Conservation (phyloP, 2,113 vertebrate genomes). For the Micronisus gabar region DNA sequence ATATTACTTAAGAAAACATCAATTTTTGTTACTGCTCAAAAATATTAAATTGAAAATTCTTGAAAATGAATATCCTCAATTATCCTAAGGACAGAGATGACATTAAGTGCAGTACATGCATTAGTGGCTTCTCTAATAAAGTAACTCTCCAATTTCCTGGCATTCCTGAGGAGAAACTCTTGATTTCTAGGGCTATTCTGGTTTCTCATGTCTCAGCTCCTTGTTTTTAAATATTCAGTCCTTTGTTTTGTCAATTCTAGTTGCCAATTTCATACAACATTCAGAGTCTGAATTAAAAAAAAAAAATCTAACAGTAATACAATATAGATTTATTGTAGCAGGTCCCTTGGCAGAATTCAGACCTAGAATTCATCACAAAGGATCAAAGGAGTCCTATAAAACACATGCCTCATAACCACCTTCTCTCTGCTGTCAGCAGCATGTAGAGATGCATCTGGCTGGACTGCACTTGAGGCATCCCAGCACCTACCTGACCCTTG, state of each 20-base stretch:
- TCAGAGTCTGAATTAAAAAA: neutral
- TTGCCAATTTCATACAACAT: neutral
- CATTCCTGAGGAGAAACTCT: neutral
- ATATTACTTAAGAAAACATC: neutral
- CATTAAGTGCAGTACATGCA: neutral
- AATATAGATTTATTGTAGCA: neutral
- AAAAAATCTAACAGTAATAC: neutral
- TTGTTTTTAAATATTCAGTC: neutral
- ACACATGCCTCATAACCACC: rapidly evolving
- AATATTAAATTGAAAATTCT: neutral
- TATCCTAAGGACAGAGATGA: neutral
- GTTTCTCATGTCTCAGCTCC: neutral
- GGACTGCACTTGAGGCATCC: neutral
- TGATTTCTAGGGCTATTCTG: neutral
- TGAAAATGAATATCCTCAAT: neutral
- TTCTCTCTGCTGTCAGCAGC: neutral
- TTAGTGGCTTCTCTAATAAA: neutral
- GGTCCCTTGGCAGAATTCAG: neutral
- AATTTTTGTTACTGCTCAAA: neutral
- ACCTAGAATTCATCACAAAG: neutral
- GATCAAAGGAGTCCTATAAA: neutral
- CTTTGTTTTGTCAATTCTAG: neutral
- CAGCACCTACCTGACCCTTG: neutral
- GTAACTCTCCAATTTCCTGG: neutral
- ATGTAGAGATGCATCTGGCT: neutral